Conservation (phyloP, 2,888 invertebrate genomes). For the Pristionchus japonicus region DNA sequence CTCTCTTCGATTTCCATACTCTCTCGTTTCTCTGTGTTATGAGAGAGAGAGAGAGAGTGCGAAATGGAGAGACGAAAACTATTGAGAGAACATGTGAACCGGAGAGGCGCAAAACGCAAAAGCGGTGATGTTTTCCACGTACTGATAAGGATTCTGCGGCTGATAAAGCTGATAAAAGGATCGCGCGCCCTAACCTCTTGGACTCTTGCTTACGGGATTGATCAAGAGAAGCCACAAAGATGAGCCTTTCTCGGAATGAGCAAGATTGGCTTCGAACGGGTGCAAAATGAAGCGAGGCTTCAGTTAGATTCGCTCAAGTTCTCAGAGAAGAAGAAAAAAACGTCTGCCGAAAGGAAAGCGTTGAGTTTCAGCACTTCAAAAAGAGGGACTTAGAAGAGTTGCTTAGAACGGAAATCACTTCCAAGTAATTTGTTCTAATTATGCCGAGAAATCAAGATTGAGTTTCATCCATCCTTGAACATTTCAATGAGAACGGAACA, state of each 20-base stretch:
- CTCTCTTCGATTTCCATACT: too few species aligned
- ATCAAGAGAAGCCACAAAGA: neutral
- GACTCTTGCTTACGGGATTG: neutral
- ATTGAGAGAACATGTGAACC: neutral
- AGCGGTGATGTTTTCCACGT: neutral
- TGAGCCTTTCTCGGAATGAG: neutral
- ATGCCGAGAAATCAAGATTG: too few species aligned
- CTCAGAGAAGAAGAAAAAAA: too few species aligned
- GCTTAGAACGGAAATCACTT: too few species aligned
- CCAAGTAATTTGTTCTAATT: too few species aligned
- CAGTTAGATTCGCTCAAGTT: too few species aligned
- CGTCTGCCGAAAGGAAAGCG: too few species aligned
- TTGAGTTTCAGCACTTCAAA: too few species aligned
- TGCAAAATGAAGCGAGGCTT: neutral
- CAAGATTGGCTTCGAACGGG: neutral
- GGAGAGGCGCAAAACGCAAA: neutral
- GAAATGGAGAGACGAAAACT: too few species aligned
- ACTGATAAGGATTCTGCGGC: neutral
- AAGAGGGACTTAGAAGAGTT: too few species aligned
- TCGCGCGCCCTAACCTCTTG: neutral
- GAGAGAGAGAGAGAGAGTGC: too few species aligned
- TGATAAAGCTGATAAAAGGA: neutral
- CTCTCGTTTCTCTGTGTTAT: too few species aligned
- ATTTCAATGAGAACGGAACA: neutral
- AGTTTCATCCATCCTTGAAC: neutral